phyloP scores from a whole-genome alignment of 1,140 invertebrate genomes.

The Pararge aegeria region DNA sequence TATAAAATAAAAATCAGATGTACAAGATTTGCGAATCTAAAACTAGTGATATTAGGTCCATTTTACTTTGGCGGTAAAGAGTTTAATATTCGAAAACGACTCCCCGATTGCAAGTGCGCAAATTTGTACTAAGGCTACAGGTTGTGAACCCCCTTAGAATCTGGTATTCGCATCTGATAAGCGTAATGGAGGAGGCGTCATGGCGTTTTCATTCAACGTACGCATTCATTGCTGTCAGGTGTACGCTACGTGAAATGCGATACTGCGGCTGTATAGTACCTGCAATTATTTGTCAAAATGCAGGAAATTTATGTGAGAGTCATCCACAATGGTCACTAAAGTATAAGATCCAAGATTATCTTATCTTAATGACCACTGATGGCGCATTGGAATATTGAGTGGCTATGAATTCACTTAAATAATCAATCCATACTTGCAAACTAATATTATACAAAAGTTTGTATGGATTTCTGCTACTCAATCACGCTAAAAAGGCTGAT shows the following conservation, averaged over 20 bases:
- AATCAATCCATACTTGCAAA: background rate
- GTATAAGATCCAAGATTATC: background rate
- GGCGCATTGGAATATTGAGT: no score
- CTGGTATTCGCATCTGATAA: constrained; percentile 7
- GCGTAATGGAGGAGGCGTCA: constrained; percentile 4
- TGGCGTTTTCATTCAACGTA: constrained; percentile 9
- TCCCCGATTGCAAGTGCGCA: no score
- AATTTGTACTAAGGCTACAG: no score
- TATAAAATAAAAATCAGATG: no score
- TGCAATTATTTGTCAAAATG: constrained; percentile 9
- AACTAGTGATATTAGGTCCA: no score
- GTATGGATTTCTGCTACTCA: no score
- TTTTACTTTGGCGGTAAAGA: no score
- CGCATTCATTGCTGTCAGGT: constrained; percentile 6
- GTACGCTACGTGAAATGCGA: constrained; percentile 3
- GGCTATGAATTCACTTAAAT: background rate
- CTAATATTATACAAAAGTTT: no score
- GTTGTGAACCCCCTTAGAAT: background rate
- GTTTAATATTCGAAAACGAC: no score
- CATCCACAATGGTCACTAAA: background rate
- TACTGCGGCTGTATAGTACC: background rate
- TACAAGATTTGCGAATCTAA: no score
- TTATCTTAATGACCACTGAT: background rate
- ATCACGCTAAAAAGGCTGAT: no score
- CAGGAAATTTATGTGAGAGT: constrained; percentile 1